Percentiles rank a stretch among this genome's conserved stretches.
Conservation (phyloP, 2,113 vertebrate species). For the Eurystomus gularis region DNA sequence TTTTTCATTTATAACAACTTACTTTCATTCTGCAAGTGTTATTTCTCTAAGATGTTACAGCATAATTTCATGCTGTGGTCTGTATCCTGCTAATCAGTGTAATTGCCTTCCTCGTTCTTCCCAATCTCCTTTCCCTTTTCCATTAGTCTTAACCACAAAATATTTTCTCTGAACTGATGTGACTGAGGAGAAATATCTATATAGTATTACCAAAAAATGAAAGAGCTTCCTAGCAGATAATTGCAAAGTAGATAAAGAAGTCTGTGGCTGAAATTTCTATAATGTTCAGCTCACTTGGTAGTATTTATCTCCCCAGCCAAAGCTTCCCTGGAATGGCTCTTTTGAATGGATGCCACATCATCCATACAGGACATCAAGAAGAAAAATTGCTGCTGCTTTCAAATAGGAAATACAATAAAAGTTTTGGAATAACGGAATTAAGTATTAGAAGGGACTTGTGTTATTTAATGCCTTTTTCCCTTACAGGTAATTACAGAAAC, state of each 20-base stretch:
- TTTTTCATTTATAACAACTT: not conserved
- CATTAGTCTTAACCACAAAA: not conserved
- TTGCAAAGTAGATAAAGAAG: not conserved
- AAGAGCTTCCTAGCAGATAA: not conserved
- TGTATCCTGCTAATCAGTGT: slow-evolving; percentile 23
- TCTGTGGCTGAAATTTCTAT: not conserved
- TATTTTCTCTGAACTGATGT: not conserved
- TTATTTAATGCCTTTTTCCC: not conserved
- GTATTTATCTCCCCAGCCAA: not conserved
- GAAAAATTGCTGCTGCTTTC: not conserved
- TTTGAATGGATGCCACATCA: not conserved
- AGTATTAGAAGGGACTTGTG: not conserved
- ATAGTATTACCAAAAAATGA: not conserved
- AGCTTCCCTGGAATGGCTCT: not conserved
- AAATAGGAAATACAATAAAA: not conserved
- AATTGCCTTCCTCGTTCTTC: not conserved
- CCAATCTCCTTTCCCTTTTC: not conserved
- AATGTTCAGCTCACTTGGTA: not conserved
- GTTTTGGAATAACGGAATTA: not conserved
- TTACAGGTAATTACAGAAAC: not conserved
- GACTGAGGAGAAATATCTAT: not conserved
- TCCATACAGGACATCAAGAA: not conserved
- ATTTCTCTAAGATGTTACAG: not conserved
- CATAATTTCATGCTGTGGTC: not conserved
- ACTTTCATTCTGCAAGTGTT: not conserved